Evolutionary conservation across 2,888 invertebrate species (phyloP).

Genomic region (Alsophila aescularia): DNA sequence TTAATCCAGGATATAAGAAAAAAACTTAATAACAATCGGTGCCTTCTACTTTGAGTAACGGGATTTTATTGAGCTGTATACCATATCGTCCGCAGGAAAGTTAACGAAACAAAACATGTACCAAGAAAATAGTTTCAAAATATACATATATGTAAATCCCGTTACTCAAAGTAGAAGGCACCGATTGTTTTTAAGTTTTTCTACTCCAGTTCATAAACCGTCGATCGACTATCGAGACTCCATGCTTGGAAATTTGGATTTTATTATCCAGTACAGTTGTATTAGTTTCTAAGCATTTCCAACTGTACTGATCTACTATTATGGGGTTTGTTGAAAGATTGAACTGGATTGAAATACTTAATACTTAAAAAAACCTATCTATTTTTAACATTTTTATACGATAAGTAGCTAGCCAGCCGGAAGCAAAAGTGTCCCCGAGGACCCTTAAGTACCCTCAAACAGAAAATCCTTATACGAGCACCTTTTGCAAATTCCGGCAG

Average conservation of each 20-base stretch:
- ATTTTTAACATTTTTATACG: too few relatives aligned
- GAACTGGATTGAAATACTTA: neutral
- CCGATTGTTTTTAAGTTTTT: constrained; percentile 36
- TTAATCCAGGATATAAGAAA: too few relatives aligned
- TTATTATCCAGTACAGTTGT: constrained; percentile 26
- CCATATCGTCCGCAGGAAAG: too few relatives aligned
- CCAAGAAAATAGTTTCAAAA: too few relatives aligned
- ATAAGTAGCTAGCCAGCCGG: too few relatives aligned
- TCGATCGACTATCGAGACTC: constrained; percentile 26
- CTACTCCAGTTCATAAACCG: constrained; percentile 32
- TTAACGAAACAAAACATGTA: too few relatives aligned
- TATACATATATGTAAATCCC: constrained; percentile 18
- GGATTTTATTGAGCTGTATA: too few relatives aligned
- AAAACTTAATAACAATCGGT: constrained; percentile 35
- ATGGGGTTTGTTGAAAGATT: neutral
- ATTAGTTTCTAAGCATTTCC: constrained; percentile 36
- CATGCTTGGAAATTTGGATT: constrained; percentile 15
- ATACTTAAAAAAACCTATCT: too few relatives aligned
- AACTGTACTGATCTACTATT: constrained; percentile 27
- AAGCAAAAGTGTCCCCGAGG: too few relatives aligned
- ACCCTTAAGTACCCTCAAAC: too few relatives aligned
- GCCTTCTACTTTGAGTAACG: constrained; percentile 8
- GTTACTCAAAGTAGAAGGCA: constrained; percentile 11
- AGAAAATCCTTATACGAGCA: too few relatives aligned
- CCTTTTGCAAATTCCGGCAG: too few relatives aligned